Conservation (phyloP, 2,797 vertebrate species). For the Acrossocheilus fasciatus region DNA sequence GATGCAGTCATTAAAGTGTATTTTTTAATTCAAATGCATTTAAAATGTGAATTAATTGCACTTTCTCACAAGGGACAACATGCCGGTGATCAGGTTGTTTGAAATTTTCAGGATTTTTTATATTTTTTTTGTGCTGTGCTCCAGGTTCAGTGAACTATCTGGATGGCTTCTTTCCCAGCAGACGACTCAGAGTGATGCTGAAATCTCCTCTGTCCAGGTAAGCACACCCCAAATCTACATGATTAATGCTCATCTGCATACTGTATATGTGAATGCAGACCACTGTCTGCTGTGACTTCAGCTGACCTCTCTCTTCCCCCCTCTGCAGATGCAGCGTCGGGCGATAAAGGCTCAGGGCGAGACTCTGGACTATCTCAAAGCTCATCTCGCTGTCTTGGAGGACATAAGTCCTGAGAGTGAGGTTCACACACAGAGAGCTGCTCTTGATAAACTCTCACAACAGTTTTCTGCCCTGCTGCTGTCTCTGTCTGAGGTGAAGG, state of each 20-base stretch:
- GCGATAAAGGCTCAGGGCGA: conserved; percentile 79
- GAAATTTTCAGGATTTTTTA: not conserved
- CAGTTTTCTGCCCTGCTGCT: conserved; percentile 81
- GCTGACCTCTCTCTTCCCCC: conserved; percentile 35
- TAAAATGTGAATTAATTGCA: no score
- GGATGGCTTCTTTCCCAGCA: conserved; percentile 86
- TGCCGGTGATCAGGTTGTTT: not conserved
- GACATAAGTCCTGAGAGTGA: conserved; percentile 85
- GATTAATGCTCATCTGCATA: not conserved
- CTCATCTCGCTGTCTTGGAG: conserved; percentile 80
- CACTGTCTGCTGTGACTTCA: not conserved
- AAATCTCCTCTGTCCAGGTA: conserved; percentile 75
- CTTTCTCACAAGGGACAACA: not conserved
- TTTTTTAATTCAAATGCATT: not conserved
- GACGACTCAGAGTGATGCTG: conserved; percentile 87
- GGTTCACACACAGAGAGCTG: conserved; percentile 82
- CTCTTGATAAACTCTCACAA: conserved; percentile 83
- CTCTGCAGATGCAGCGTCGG: conserved; percentile 72
- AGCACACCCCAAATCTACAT: not conserved
- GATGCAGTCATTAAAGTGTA: not conserved
- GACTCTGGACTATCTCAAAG: conserved; percentile 86
- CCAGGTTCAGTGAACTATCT: conserved; percentile 86
- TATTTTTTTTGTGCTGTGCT: conserved; percentile 27
- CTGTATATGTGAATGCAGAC: not conserved
- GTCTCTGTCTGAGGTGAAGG: conserved; percentile 84